A percentile compares a stretch with the other conserved stretches of the same genome.
These are phyloP conservation scores for Petrocephalus microphthalmus DNA, from an alignment of 2,113 vertebrate species.

Conservation along the genomic window DNA sequence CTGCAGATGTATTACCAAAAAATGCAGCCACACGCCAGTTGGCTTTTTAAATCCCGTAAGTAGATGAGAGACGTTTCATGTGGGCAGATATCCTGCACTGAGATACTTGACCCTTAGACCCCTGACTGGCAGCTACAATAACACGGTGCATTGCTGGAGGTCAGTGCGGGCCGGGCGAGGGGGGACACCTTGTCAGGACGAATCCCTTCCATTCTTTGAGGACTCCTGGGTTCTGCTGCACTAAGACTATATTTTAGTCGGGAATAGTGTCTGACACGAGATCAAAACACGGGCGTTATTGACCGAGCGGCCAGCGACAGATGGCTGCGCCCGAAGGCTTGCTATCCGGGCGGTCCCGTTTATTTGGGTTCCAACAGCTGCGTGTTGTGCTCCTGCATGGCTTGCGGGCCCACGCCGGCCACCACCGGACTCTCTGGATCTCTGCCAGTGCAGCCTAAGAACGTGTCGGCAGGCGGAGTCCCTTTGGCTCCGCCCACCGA, in stretches of 20 bases:
- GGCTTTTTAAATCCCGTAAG: neutral
- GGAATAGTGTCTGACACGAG: neutral
- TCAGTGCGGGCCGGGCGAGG: neutral
- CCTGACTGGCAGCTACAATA: neutral
- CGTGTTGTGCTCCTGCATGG: neutral
- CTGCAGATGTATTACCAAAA: neutral
- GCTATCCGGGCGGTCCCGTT: neutral
- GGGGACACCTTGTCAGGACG: neutral
- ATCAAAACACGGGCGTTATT: neutral
- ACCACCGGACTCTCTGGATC: no score
- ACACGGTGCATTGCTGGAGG: neutral
- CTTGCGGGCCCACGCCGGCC: neutral
- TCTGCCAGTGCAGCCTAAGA: neutral
- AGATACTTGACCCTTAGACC: neutral
- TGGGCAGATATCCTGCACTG: neutral
- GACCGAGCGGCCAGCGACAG: neutral
- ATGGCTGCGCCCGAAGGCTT: neutral
- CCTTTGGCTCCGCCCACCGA: neutral
- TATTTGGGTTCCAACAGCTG: neutral
- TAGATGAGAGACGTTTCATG: neutral
- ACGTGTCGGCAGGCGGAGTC: neutral
- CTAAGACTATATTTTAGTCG: neutral
- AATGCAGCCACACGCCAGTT: neutral
- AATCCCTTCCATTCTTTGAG: neutral
- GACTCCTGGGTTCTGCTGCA: no score